phyloP scores from a whole-genome alignment of 2,113 vertebrate species.

The Tragelaphus scriptus region DNA sequence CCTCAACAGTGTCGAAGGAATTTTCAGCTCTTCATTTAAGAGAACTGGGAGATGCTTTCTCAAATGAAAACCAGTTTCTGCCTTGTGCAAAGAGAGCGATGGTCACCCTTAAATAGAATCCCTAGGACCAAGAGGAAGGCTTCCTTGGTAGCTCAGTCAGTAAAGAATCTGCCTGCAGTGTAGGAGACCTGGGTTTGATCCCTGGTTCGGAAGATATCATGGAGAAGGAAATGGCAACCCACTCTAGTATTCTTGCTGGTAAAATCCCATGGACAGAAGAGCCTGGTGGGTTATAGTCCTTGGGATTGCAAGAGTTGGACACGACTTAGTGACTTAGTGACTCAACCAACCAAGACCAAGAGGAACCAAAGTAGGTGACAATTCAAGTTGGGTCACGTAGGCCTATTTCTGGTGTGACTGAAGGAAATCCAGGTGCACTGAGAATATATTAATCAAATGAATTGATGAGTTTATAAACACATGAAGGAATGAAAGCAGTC shows the following conservation, averaged over 20 bases:
- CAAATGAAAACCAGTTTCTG: neutral
- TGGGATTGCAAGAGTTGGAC: neutral
- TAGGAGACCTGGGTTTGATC: neutral
- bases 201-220: neutral
- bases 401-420: neutral
- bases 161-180: neutral
- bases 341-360: neutral
- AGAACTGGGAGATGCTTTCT: neutral
- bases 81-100: neutral
- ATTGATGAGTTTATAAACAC: too few species aligned
- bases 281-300: neutral
- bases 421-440: fast-evolving
- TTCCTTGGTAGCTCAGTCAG: neutral
- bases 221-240: neutral
- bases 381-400: neutral
- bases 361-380: neutral
- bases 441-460: too few species aligned
- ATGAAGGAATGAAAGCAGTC: too few species aligned
- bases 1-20: neutral
- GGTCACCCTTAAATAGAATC: neutral
- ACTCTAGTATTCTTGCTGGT: neutral
- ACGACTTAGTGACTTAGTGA: fast-evolving
- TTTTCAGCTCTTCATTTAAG: neutral
- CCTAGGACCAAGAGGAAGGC: neutral
- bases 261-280: neutral